Evolutionary conservation across 2,888 invertebrate species (phyloP), one percentile per base, ranked within the genome.

Genomic region (Cepaea hortensis): DNA sequence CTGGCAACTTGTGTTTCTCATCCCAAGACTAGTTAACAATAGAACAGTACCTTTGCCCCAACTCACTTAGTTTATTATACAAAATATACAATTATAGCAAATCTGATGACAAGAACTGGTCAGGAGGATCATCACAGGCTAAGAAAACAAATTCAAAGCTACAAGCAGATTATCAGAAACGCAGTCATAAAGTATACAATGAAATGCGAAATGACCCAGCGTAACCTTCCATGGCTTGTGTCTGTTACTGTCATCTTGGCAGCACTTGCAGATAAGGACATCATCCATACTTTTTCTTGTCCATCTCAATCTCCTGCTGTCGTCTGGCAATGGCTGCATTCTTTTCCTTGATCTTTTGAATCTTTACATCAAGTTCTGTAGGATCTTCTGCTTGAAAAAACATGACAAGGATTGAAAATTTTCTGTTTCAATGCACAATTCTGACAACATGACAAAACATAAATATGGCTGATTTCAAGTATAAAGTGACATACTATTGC

Each of bases 281-380:
- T 91, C 89, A 92, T 23, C 92, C 92, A 88, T 91, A 92, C 87
- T 88, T 90, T 85, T 93, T 89, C 83, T 91, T 92, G 87, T 93
- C 93, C 85, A 91, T 88, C 65, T 89, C 90, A 6, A 93, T 89
- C 85, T 92, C 92, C 72, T 87, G 85, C 81, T 91, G 91, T 46
- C 93, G 87, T 81, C 89, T 89, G 73, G 91, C 80, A 48, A 92
- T 92, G 84, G 91, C 92, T 68, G 91, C 91, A 89, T 93, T 93
- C 87, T 90, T 91, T 88, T 90, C 90, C 86, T 93, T 90, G 65
- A 93, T 93, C 77, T 90, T 89, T 75, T 87, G 88, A 48, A 93
- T 92, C 72, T 90, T 88, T n/a, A 87, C 89, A 86, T 92, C 92
- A n/a, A 92, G 87, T 46, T 89, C 89, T 81, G 90, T 88, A 46